Conservation (phyloP, 2,113 vertebrate genomes). For the Toxotes chatareus region DNA sequence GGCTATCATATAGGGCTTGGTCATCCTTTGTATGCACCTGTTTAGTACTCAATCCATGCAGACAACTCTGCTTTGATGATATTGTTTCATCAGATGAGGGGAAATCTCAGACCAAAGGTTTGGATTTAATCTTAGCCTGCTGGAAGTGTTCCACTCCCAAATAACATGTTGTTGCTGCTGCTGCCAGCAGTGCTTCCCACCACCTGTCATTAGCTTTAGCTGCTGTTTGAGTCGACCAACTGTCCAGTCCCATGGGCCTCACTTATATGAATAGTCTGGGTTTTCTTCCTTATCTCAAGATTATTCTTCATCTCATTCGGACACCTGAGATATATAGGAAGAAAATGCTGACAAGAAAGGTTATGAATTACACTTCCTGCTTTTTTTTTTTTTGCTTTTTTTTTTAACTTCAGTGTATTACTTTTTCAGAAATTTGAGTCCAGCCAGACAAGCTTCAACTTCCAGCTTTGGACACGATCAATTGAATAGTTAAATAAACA, state of each 20-base stretch:
- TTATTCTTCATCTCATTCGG: slow-evolving; percentile 23
- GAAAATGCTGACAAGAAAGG: background rate
- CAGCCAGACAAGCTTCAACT: background rate
- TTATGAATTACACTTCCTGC: background rate
- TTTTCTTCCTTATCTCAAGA: slow-evolving; percentile 17
- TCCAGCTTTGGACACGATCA: background rate
- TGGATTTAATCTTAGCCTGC: slow-evolving; percentile 63
- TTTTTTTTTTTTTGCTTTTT: background rate
- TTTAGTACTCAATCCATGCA: slow-evolving; percentile 28
- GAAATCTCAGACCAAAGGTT: slow-evolving; percentile 57
- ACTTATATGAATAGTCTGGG: slow-evolving; percentile 28
- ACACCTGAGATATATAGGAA: slow-evolving; percentile 12
- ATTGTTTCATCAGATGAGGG: slow-evolving; percentile 58
- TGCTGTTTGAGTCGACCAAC: slow-evolving; percentile 66
- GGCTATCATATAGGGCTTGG: slow-evolving; percentile 20
- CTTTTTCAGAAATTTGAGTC: background rate
- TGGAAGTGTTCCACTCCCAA: slow-evolving; percentile 60
- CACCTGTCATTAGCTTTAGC: slow-evolving; percentile 72
- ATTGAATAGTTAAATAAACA: too few relatives aligned
- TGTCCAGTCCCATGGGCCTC: slow-evolving; percentile 44
- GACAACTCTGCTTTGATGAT: slow-evolving; percentile 43
- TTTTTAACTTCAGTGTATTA: background rate
- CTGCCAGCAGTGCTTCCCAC: slow-evolving; percentile 64
- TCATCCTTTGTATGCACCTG: slow-evolving; percentile 54
- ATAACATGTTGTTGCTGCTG: slow-evolving; percentile 65